phyloP scores from a whole-genome alignment of 2,888 invertebrate species.

The Drosophila leonis region DNA sequence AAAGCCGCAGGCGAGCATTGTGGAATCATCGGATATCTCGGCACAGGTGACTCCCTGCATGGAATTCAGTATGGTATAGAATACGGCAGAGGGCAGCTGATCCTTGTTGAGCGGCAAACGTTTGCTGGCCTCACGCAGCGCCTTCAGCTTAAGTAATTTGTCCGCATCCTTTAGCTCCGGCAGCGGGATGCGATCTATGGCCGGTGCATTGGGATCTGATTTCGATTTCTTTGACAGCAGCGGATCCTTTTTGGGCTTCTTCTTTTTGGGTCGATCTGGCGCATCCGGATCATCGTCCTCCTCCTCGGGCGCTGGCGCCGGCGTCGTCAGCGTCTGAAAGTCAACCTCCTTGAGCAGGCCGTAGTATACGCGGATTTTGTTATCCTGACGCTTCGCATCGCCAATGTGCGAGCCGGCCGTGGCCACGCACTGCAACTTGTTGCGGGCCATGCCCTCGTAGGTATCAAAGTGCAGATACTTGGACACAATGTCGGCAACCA shows the following conservation, averaged over 20 bases:
- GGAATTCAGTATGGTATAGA: constrained; percentile 97
- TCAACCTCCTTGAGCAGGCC: constrained; percentile 94
- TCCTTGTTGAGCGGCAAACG: constrained; percentile 91
- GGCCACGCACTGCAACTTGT: constrained; percentile 94
- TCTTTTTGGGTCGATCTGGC: constrained; percentile 96
- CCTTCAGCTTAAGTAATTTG: constrained; percentile 95
- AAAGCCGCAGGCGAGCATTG: constrained; percentile 96
- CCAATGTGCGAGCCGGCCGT: constrained; percentile 95
- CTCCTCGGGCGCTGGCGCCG: constrained; percentile 86
- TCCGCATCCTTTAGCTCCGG: constrained; percentile 98
- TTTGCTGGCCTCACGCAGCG: constrained; percentile 94
- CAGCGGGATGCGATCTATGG: constrained; percentile 95
- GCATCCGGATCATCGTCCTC: constrained; percentile 93
- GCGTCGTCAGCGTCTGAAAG: constrained; percentile 86
- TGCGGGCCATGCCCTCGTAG: constrained; percentile 97
- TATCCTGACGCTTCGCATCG: constrained; percentile 96
- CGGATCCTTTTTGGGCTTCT: constrained; percentile 97
- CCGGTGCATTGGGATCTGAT: constrained; percentile 98
- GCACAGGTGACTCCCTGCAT: constrained; percentile 90
- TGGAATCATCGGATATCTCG: constrained; percentile 97
- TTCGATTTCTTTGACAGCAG: constrained; percentile 97
- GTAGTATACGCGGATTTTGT: constrained; percentile 96
- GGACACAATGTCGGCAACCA: constrained; percentile 95
- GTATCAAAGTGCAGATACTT: constrained; percentile 98
- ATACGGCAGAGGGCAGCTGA: constrained; percentile 96